These are phyloP conservation scores for Eurois occulta DNA, from an alignment of 2,888 invertebrate species.

Conservation along the genomic window DNA sequence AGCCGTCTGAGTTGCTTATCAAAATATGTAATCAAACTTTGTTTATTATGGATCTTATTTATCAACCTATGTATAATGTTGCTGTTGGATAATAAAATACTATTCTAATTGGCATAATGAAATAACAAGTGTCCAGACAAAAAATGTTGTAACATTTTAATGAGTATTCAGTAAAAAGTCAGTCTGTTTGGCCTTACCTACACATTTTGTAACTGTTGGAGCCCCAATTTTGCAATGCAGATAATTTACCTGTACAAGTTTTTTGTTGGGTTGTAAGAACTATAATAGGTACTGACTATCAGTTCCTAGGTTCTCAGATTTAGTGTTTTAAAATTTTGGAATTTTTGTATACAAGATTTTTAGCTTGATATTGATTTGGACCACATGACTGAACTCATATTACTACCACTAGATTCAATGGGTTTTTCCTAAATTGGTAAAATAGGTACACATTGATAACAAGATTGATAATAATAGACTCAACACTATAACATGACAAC, in stretches of 20 bases:
- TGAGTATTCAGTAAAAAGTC: not conserved
- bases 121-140: not conserved
- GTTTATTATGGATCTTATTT: constrained; percentile 42
- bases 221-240: not conserved
- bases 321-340: not conserved
- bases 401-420: not conserved
- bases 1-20: constrained; percentile 40
- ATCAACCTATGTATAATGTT: constrained; percentile 22
- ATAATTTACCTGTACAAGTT: not conserved
- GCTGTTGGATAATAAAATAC: not conserved
- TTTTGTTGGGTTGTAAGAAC: not conserved
- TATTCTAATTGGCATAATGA: not conserved
- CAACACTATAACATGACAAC: not conserved
- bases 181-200: not conserved
- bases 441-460: not conserved
- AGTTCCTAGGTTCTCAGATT: not conserved
- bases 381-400: not conserved
- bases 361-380: not conserved
- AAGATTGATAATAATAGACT: not conserved
- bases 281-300: not conserved
- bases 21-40: constrained; percentile 52
- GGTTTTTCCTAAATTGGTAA: not conserved
- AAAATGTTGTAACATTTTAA: not conserved
- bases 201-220: not conserved
- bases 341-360: not conserved